Percentiles rank a stretch among this genome's conserved stretches.
phyloP scores from a whole-genome alignment of 2,888 invertebrate genomes.

The Nomada hirtipes region DNA sequence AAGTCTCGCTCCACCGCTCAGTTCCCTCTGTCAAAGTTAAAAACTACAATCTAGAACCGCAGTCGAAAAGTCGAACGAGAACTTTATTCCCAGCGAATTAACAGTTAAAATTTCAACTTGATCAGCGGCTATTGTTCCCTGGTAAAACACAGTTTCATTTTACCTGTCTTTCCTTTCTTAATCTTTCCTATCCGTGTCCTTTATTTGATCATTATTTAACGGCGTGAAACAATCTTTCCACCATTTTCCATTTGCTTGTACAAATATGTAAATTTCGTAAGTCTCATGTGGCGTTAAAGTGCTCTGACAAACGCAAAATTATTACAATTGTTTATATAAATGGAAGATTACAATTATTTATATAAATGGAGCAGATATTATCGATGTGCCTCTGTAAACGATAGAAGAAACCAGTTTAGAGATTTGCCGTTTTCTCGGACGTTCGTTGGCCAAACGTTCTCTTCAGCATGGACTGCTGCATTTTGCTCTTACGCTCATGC shows the following conservation, averaged over 20 bases:
- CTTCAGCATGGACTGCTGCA: slow-evolving; percentile 24
- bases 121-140: background rate
- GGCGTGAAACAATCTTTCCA: background rate
- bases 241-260: background rate
- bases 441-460: slow-evolving; percentile 10
- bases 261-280: background rate
- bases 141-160: no score
- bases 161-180: background rate
- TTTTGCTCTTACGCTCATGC: slow-evolving; percentile 47
- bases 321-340: no score
- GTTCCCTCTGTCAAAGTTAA: background rate
- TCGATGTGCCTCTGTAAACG: slow-evolving; percentile 11
- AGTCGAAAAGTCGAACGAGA: background rate
- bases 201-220: background rate
- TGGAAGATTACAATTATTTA: no score
- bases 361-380: background rate
- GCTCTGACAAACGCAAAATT: background rate
- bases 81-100: background rate
- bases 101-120: background rate
- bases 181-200: no score
- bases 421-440: background rate
- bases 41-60: background rate
- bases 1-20: background rate
- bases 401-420: background rate
- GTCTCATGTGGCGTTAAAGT: no score